phyloP scores from a whole-genome alignment of 1,140 invertebrate genomes.

The Drosophila nebulosa region DNA sequence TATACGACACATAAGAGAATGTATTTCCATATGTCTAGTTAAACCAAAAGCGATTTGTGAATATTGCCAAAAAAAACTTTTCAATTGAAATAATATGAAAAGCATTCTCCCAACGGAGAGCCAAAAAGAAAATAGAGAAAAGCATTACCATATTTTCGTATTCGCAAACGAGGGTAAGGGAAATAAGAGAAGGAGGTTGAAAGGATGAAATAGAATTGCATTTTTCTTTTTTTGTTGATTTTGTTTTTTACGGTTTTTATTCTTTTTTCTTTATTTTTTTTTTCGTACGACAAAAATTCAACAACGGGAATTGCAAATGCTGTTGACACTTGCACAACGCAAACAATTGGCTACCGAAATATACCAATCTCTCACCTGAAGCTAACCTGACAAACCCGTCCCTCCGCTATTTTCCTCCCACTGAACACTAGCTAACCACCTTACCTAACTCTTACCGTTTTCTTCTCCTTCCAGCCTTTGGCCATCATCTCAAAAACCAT shows the following conservation, averaged over 20 bases:
- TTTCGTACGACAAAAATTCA: slow-evolving; percentile 26
- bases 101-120: not conserved
- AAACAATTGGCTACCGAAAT: slow-evolving; percentile 66
- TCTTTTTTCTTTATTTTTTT: not conserved
- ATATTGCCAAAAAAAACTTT: not conserved
- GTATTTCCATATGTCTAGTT: slow-evolving; percentile 27
- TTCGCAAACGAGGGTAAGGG: not conserved
- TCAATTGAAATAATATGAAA: slow-evolving; percentile 40
- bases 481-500: not conserved
- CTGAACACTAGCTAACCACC: not conserved
- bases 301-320: slow-evolving; percentile 74
- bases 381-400: not conserved
- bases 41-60: slow-evolving; percentile 38
- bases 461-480: not conserved
- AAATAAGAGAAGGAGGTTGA: not conserved
- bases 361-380: slow-evolving; percentile 32
- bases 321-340: slow-evolving; percentile 77
- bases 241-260: not conserved
- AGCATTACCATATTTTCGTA: slow-evolving; percentile 3
- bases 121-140: slow-evolving; percentile 8
- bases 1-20: slow-evolving; percentile 9
- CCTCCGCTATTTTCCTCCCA: not conserved
- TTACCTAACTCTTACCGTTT: not conserved
- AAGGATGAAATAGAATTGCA: not conserved
- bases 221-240: not conserved